phyloP scores from a whole-genome alignment of 2,797 vertebrate species.

The Alosa sapidissima region DNA sequence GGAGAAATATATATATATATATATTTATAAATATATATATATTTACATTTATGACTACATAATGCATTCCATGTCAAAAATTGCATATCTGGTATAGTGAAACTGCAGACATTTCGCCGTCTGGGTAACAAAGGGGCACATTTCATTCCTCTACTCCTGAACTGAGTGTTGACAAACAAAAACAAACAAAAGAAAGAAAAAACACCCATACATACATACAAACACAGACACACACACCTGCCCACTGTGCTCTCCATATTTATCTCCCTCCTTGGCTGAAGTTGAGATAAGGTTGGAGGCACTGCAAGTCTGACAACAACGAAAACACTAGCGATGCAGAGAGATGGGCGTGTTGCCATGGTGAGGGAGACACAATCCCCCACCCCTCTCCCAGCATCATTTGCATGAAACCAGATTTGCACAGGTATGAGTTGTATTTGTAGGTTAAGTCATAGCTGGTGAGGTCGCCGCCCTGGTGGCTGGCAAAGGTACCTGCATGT shows the following conservation, averaged over 20 bases:
- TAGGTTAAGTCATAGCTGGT: conserved; percentile 52
- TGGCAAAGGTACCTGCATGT: conserved; percentile 52
- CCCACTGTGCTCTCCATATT: conserved; percentile 23
- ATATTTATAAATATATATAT: neutral
- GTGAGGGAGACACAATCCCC: conserved; percentile 5
- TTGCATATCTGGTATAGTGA: conserved; percentile 11
- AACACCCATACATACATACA: neutral
- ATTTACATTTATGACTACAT: neutral
- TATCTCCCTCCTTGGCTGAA: conserved; percentile 28
- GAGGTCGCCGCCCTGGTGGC: conserved; percentile 48
- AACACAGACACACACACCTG: neutral
- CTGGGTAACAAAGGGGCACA: conserved; percentile 61
- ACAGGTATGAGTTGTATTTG: conserved; percentile 44
- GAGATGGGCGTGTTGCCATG: neutral
- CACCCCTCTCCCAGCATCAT: conserved; percentile 23
- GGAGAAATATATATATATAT: neutral
- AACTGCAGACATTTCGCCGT: conserved; percentile 39
- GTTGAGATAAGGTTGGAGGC: conserved; percentile 44
- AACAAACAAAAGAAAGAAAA: neutral
- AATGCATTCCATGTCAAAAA: conserved; percentile 5
- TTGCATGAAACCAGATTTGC: conserved; percentile 51
- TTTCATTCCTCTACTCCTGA: conserved; percentile 26
- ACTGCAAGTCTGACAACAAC: conserved; percentile 47
- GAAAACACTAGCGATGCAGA: conserved; percentile 32
- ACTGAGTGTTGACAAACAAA: conserved; percentile 35